phyloP scores from a whole-genome alignment of 35 echinoderm and acorn worm genomes.

The Stichopus chloronotus region DNA sequence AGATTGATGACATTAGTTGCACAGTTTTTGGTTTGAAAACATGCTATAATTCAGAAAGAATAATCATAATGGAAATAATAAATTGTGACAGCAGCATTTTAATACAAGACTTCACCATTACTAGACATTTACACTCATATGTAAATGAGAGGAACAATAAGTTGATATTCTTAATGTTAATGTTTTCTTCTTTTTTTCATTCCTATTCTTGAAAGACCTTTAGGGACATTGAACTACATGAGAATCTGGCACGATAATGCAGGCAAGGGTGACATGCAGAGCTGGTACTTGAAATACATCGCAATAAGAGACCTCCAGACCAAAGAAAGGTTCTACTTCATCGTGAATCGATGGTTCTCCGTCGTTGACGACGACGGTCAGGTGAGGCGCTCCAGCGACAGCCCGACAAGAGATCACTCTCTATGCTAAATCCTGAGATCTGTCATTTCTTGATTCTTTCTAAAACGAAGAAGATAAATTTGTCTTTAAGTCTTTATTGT shows the following conservation, averaged over 20 bases:
- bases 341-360: constrained; percentile 96
- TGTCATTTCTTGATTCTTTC: too few species aligned
- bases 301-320: constrained; percentile 90
- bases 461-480: too few species aligned
- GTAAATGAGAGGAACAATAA: too few species aligned
- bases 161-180: too few species aligned
- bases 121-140: too few species aligned
- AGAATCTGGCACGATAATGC: constrained; percentile 98
- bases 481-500: too few species aligned
- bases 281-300: constrained; percentile 90
- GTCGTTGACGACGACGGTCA: constrained; percentile 98
- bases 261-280: constrained; percentile 80
- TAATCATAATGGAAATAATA: too few species aligned
- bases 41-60: too few species aligned
- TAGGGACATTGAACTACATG: constrained; percentile 95
- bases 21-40: too few species aligned
- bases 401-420: not conserved
- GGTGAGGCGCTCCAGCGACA: constrained; percentile 38
- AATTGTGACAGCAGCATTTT: too few species aligned
- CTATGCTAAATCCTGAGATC: not conserved
- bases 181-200: not conserved
- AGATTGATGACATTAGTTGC: too few species aligned
- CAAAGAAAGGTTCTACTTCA: constrained; percentile 86
- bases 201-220: constrained; percentile 50
- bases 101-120: too few species aligned